Evolutionary conservation across 2,888 invertebrate species (phyloP), one percentile per base, ranked within the genome.

Genomic region (Ypsolopha sequella): DNA sequence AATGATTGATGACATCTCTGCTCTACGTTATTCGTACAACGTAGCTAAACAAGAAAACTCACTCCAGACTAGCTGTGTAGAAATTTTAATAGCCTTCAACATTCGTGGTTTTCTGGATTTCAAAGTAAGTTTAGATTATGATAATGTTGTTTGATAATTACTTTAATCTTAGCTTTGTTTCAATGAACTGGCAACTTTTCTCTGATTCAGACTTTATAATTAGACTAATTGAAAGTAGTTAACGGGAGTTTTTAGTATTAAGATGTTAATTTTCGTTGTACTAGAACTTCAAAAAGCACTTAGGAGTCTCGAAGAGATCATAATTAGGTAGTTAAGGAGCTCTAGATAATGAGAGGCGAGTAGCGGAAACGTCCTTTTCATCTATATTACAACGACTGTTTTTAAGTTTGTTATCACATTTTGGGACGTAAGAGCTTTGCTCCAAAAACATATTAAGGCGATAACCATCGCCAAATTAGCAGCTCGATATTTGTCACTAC

Each of bases 191-290:
- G n/a, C 11, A 49, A 49, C 49, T 41, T 49, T 24, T 24, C 41
- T 33, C 7, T 43, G 41, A 50, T 50, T 34, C 43, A 13, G 50
- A 50, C 41, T 50, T 41, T 33, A 43, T 50, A 50, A 50, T 50
- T 35, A 43, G 50, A 9, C 9, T 36, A 50, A 50, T 50, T 50
- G 43, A 43, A 50, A 50, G 43, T 50, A 38, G 43, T 50, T 36
- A 43, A 36, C 43, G 43, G 43, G 39, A 49, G 49, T 14, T 49
- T 39, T 49, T 2, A 6, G 43, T 9, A 13, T 33, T 10, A 39
- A 41, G 49, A 49, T 11, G 33, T n/a, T 49, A 11, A 34, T 49
- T 39, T 49, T 34, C 11, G 11, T 39, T 46, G 33, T 24, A 14
- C 35, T 43, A 11, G 11, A 50, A 35, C 36, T 50, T 34, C n/a